These are phyloP conservation scores for Bubo blakistoni DNA, from an alignment of 2,113 vertebrate species.

Conservation along the genomic window DNA sequence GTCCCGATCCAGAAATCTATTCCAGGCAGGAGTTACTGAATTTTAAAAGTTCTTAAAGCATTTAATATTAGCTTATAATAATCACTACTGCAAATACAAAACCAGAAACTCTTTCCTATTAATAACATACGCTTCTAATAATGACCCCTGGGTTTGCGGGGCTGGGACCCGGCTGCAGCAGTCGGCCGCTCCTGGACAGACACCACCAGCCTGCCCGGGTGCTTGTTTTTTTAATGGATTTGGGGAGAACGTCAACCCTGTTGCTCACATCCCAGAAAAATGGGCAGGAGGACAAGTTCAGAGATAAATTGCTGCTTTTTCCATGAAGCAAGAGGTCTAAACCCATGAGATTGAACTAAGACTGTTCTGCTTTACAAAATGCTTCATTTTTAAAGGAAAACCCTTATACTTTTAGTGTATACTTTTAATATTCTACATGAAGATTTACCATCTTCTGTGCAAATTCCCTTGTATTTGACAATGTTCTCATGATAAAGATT, in stretches of 20 bases:
- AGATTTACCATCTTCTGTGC: conserved; percentile 87
- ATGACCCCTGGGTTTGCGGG: background rate
- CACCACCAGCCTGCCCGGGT: background rate
- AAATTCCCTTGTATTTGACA: conserved; percentile 97
- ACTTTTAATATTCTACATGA: background rate
- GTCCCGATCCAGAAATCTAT: background rate
- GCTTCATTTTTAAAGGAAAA: background rate
- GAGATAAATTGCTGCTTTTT: background rate
- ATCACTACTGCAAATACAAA: background rate
- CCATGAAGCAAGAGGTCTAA: background rate
- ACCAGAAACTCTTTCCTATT: background rate
- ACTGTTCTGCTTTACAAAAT: background rate
- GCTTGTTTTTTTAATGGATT: background rate
- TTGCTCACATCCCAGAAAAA: background rate
- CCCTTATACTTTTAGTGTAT: too few relatives aligned
- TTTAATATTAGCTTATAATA: background rate
- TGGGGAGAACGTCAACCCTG: background rate
- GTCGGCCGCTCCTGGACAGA: background rate
- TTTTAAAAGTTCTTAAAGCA: background rate
- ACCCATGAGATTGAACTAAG: fast-evolving
- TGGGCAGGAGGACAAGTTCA: background rate
- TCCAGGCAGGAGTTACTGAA: background rate
- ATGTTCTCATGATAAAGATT: conserved; percentile 97
- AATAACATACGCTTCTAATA: fast-evolving
- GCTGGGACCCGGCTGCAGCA: background rate